Base-by-base conservation (phyloP, 2,888 invertebrate genomes). In the Chrysina gloriosa region DNA sequence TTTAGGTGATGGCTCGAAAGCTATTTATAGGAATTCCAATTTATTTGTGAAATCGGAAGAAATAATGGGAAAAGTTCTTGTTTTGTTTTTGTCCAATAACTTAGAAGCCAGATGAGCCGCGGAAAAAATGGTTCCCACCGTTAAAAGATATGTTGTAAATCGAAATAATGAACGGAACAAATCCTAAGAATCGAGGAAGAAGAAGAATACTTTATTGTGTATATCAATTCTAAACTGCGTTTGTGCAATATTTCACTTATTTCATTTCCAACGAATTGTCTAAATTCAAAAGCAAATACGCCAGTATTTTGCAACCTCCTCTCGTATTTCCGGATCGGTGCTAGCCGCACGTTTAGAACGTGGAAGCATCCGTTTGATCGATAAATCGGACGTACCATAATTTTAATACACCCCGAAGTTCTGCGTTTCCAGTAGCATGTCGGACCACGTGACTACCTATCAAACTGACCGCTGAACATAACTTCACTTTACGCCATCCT, bases 401-500 rank as follows among this genome's bases (percentile, higher is more conserved):
- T 61, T 61, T 61, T 61, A 61, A 61, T 61, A 61, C 58, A 42
- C 27, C 58, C 58, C 27, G 58, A 58, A 61, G 58, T 61, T 61
- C 58, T 61, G 16, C 27, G 58, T 45, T 61, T 42, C 42, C 56
- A 56, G 36, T 56, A 56, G 36, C 52, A 72, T 68, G 73, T 72
- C 68, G 70, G 67, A 66, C 47, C 68, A 65, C 56, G 64, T 64
- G 63, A 64, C 69, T 70, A 72, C 75, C 76, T 75, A 77, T 78
- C 76, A 74, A 73, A 72, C 73, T 78, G 79, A 78, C 78, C 79
- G 73, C 77, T 70, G 76, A 77, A 76, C 78, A 77, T 73, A 70
- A 77, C 74, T 75, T 77, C 77, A 75, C 75, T 71, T 67, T 71
- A 75, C 73, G 72, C 73, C 77, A 76, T 74, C 73, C 75, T 74